phyloP scores from a whole-genome alignment of 2,113 vertebrate species.

The Menidia beryllina region DNA sequence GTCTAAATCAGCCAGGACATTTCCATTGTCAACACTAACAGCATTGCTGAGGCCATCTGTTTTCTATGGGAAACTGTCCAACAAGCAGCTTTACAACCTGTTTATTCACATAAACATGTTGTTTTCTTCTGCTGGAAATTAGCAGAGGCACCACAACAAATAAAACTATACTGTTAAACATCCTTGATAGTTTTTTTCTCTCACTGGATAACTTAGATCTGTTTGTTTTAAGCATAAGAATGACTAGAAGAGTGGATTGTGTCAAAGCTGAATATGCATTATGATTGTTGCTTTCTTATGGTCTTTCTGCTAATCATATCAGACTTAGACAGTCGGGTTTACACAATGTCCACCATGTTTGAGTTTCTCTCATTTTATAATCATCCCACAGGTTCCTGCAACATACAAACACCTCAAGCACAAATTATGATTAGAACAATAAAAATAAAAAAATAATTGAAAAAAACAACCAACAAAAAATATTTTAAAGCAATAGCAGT shows the following conservation, averaged over 20 bases:
- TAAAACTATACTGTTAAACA: neutral
- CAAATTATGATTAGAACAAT: neutral
- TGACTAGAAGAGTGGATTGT: neutral
- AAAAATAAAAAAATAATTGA: neutral
- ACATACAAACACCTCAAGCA: neutral
- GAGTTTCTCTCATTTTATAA: neutral
- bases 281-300: neutral
- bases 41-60: conserved; percentile 67
- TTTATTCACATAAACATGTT: conserved; percentile 58
- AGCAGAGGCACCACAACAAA: neutral
- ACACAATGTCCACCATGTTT: neutral
- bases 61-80: conserved; percentile 61
- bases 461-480: neutral
- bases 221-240: neutral
- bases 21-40: conserved; percentile 62
- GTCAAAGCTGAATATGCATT: neutral
- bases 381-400: neutral
- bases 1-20: conserved; percentile 52
- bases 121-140: conserved; percentile 28
- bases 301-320: neutral
- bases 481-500: neutral
- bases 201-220: neutral
- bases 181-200: neutral
- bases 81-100: conserved; percentile 62
- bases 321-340: neutral